Evolutionary conservation across 2,797 vertebrate genomes (phyloP), one percentile per base, ranked within the genome.

Genomic region (Lutjanus argentimaculatus): DNA sequence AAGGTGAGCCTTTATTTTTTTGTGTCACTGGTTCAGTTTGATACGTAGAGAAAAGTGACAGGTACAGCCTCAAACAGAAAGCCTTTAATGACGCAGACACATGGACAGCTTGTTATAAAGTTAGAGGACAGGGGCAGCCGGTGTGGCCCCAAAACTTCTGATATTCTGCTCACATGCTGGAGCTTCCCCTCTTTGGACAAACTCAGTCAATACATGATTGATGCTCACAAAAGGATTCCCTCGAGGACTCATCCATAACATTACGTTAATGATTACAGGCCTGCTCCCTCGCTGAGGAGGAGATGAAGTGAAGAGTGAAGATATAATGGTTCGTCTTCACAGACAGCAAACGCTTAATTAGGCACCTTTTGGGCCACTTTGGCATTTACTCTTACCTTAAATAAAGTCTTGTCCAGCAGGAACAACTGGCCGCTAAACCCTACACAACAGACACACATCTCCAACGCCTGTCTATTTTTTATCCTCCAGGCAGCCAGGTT

Each of bases 241-340:
- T 82, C 61, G 49, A 85, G 78, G 84, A 82, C 84, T 85, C 73
- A 88, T 90, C 80, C 83, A 69, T 88, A 87, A 85, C 82, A 72
- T 86, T 82, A 86, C 46, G n/a, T 61, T 88, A 88, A 87, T 84
- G 83, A 90, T 85, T 67, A 80, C 51, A 66, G 76, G 49, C 40
- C 76, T 52, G 78, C 58, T 64, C 48, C 36, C 51, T 79, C 19
- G 11, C 75, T 67, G 40, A 67, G 66, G 52, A 83, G 53, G 63
- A 79, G 74, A 77, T 69, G 64, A 78, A 75, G 77, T 68, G 64
- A 91, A 84, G 88, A 79, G 79, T 30, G 64, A 79, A 67, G 80
- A 73, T 72, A 67, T 79, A 85, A 86, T 77, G 83, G 71, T 85
- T 70, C 75, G 79, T 76, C 59, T 49, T 72, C 75, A 65, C 76